Evolutionary conservation across 2,797 vertebrate species (phyloP), one percentile per base, ranked within the genome.

Genomic region (Gobio occitaniae): DNA sequence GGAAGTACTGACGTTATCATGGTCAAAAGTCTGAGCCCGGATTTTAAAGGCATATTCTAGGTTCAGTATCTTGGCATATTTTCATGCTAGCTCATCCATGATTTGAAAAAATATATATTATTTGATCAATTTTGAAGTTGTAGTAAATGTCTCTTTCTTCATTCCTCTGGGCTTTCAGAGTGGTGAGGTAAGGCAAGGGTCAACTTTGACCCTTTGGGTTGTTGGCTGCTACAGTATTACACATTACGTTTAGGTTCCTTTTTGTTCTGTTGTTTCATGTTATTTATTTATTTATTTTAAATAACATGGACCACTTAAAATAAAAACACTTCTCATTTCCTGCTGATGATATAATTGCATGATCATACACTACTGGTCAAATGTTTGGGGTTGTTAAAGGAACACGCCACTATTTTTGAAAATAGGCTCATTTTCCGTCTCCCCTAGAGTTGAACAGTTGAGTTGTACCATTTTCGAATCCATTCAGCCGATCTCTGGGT

Each of bases 181-280:
- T 75, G 6, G 29, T 89, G 78, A 89, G 88, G 88, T 84, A 89
- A 89, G 86, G 11, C 29, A 21, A 38, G 38, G 10, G 21, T 8
- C 21, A 29, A 11, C 15, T 50, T 17, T 29, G 6, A 11, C 70
- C 61, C 50, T 59, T 25, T 41, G 61, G 16, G n/a, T 17, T 41
- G 44, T 59, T 78, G 3, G 38, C 29, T 56, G 44, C 19, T 77
- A 44, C 59, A 38, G 19, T 6, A 19, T 68, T 32, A 10, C 56
- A 15, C 70, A 15, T 47, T 25, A 48, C 0, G 7, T 66, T 69
- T 10, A 16, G 17, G 5, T 9, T 66, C 8, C 4, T 70, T 36
- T 21, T 9, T 16, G 12, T 41, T 81, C 13, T 4, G 16, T 54
- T 38, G 29, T 52, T 36, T 54, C 69, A 44, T 44, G 11, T 47